Conservation (phyloP, 2,113 vertebrate species). For the Axis porcinus region DNA sequence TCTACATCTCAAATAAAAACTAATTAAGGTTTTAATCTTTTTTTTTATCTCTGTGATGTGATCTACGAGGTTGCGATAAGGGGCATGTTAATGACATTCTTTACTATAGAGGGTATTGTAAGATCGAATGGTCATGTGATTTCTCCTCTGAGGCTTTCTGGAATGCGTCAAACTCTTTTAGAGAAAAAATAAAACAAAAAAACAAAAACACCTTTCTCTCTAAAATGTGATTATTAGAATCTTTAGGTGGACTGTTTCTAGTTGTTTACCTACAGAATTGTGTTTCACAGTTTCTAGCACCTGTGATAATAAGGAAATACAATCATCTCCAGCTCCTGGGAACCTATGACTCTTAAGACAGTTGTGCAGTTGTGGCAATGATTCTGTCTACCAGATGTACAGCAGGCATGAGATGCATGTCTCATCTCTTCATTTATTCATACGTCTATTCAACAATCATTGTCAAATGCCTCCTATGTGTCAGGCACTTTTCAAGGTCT, state of each 20-base stretch:
- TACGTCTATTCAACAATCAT: background rate
- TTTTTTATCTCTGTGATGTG: background rate
- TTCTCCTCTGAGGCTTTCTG: background rate
- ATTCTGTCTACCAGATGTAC: background rate
- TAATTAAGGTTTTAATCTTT: conserved; percentile 30
- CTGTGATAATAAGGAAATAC: background rate
- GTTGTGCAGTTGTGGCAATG: background rate
- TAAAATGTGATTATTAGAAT: background rate
- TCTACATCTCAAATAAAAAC: conserved; percentile 8
- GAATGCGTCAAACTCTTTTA: background rate
- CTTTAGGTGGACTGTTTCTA: background rate
- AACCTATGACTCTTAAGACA: background rate
- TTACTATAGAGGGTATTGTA: background rate
- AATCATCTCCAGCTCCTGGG: background rate
- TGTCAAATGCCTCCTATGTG: background rate
- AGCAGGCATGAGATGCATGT: background rate
- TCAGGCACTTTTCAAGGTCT: background rate
- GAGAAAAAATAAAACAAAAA: background rate
- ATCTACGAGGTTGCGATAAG: background rate
- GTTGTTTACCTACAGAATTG: background rate
- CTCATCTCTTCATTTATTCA: background rate
- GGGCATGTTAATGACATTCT: background rate
- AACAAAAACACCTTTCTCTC: background rate
- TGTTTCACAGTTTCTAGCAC: background rate
- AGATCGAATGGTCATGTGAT: background rate